Percentiles rank a stretch among this genome's conserved stretches.
phyloP scores from a whole-genome alignment of 2,888 invertebrate genomes.

The Globia sparganii region DNA sequence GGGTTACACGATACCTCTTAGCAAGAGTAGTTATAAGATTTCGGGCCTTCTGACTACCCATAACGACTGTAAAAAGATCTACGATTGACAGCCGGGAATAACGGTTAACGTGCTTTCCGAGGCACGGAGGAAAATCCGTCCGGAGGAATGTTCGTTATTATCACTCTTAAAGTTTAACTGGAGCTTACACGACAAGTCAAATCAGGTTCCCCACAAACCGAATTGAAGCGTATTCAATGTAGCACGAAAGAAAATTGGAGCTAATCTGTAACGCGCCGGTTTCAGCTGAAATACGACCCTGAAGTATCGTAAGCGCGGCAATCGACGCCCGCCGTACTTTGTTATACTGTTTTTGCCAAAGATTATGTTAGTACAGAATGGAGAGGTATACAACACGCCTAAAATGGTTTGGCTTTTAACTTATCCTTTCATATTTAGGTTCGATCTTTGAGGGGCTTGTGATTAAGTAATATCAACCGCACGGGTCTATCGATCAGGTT shows the following conservation, averaged over 20 bases:
- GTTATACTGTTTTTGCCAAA: constrained; percentile 73
- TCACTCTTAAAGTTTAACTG: constrained; percentile 1
- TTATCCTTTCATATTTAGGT: neutral
- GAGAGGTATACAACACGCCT: neutral
- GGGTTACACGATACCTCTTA: no score
- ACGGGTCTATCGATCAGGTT: no score
- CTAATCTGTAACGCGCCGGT: constrained; percentile 85
- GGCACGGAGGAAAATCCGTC: neutral
- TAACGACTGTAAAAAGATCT: no score
- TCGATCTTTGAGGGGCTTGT: no score
- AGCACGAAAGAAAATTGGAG: constrained; percentile 80
- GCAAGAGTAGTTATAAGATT: no score
- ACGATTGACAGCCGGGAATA: no score
- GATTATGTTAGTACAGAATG: constrained; percentile 61
- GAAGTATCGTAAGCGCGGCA: constrained; percentile 79
- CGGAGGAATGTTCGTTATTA: no score
- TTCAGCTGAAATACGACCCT: constrained; percentile 82
- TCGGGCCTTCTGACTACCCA: no score
- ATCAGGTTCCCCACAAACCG: constrained; percentile 42
- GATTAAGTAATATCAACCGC: no score
- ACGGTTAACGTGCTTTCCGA: no score
- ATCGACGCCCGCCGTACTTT: constrained; percentile 78
- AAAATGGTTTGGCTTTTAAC: constrained; percentile 9
- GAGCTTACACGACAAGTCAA: constrained; percentile 24
- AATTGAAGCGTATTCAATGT: constrained; percentile 78